Conservation (phyloP, 2,797 vertebrate species). For the Diplodus puntazzo region DNA sequence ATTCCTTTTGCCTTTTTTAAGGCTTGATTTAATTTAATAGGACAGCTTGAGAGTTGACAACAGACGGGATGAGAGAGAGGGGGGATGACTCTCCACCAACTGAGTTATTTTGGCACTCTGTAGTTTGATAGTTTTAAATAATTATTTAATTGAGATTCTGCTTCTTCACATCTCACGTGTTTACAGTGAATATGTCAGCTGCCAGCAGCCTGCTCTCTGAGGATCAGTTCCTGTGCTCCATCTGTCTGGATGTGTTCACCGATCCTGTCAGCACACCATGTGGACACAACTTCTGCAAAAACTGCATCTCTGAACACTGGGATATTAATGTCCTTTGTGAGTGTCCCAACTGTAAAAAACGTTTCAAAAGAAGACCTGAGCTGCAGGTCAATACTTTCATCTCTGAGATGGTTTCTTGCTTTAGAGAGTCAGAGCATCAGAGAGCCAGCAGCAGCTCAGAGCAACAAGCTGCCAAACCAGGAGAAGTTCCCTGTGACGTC, state of each 20-base stretch:
- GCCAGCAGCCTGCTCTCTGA: not conserved
- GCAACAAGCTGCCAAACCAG: not conserved
- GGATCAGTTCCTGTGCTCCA: not conserved
- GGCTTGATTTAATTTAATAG: too few relatives aligned
- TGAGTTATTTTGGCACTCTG: too few relatives aligned
- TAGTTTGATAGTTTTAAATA: not conserved
- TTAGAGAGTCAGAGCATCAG: not conserved
- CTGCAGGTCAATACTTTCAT: conserved; percentile 13
- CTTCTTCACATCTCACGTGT: not conserved
- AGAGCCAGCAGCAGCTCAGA: not conserved
- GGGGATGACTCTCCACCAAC: too few relatives aligned
- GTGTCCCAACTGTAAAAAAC: not conserved
- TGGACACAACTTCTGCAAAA: conserved; percentile 30
- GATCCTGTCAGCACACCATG: conserved; percentile 12
- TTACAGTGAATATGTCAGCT: not conserved
- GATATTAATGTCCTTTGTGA: rapidly evolving
- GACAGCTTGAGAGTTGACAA: too few relatives aligned
- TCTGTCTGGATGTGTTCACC: conserved; percentile 6
- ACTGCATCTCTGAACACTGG: not conserved
- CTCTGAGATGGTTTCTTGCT: conserved; percentile 5
- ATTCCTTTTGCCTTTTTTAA: too few relatives aligned
- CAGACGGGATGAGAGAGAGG: too few relatives aligned
- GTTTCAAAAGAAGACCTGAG: not conserved
- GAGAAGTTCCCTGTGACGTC: not conserved
- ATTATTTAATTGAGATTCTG: not conserved